These are phyloP conservation scores for Rhodeus uyekii DNA, from an alignment of 2,797 vertebrate species.

Conservation along the genomic window DNA sequence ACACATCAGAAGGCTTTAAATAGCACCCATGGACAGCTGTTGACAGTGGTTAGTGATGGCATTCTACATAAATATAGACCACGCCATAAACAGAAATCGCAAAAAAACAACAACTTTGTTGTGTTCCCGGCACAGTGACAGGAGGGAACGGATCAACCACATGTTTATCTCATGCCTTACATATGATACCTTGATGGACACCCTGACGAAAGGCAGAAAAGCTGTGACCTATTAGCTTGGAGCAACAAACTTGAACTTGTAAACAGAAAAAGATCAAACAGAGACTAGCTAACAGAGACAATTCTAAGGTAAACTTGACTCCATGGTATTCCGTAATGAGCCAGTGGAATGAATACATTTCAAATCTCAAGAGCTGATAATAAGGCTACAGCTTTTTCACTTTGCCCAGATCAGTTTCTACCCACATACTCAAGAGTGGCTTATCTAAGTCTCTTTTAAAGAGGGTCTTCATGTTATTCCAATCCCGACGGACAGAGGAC, in stretches of 20 bases:
- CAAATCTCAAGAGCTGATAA: slow-evolving; percentile 58
- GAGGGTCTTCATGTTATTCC: slow-evolving; percentile 65
- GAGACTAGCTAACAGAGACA: not conserved
- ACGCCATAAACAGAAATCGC: slow-evolving; percentile 63
- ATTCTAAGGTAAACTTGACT: slow-evolving; percentile 11
- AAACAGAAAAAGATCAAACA: slow-evolving; percentile 35
- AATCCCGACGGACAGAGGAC: slow-evolving; percentile 62
- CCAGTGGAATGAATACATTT: not conserved
- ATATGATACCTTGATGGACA: slow-evolving; percentile 25
- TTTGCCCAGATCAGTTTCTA: slow-evolving; percentile 59
- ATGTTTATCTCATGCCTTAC: slow-evolving; percentile 39
- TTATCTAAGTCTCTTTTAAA: slow-evolving; percentile 57
- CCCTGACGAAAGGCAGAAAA: slow-evolving; percentile 5
- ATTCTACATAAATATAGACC: slow-evolving; percentile 58
- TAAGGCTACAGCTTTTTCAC: slow-evolving; percentile 65
- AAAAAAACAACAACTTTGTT: slow-evolving; percentile 62
- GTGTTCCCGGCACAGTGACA: slow-evolving; percentile 39
- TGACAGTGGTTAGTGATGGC: slow-evolving; percentile 68
- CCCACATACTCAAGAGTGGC: slow-evolving; percentile 58
- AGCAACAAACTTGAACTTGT: slow-evolving; percentile 31
- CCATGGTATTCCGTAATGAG: not conserved
- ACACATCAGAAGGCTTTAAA: slow-evolving; percentile 69
- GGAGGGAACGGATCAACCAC: not conserved
- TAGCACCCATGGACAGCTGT: slow-evolving; percentile 63
- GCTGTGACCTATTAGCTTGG: slow-evolving; percentile 1